Base-by-base conservation (phyloP, 1,140 invertebrate genomes). In the Nephila pilipes region DNA sequence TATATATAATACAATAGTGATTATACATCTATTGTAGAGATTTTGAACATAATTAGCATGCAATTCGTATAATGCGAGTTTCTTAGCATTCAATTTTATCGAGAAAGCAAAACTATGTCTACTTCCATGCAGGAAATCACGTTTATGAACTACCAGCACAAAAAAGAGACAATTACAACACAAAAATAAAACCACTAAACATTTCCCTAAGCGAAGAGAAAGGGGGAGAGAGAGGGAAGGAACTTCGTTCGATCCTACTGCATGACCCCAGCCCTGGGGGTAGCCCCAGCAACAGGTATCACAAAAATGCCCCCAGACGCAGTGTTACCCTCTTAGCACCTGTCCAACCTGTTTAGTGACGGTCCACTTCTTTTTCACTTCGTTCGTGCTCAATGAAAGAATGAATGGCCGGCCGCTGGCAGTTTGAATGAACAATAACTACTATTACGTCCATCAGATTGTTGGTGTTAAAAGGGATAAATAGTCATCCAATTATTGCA, bases 311-410 rank as follows among this genome's bases (percentile, higher is more conserved):
- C 69, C 69, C 32, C 58, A 46, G 63, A 65, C n/a, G 25, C 63
- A 75, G n/a, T 20, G 36, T 18, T n/a, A n/a, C n/a, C n/a, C n/a
- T n/a, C n/a, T n/a, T 32, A 75, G 16, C 69, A 75, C 69, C 69
- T 75, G 69, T 75, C 29, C 69, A 75, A 75, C 69, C 69, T 32
- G 69, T 75, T 75, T 75, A 75, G 46, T 46, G 46, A 46, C 46
- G 46, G 46, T 46, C 46, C 46, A 46, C 6, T 46, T 46, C 46
- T 46, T 46, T 6, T 10, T 46, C 46, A 10, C 12, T 46, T 6
- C 6, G 46, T 10, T 6, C 6, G 46, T 10, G 6, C 12, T 46
- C 46, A 46, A 46, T 46, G 46, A 46, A 46, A 46, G 46, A 46
- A 46, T 46, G 46, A 46, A 46, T 46, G 46, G 12, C 46, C 46